These are phyloP conservation scores for Chesias legatella DNA, from an alignment of 2,888 invertebrate genomes.

Conservation along the genomic window DNA sequence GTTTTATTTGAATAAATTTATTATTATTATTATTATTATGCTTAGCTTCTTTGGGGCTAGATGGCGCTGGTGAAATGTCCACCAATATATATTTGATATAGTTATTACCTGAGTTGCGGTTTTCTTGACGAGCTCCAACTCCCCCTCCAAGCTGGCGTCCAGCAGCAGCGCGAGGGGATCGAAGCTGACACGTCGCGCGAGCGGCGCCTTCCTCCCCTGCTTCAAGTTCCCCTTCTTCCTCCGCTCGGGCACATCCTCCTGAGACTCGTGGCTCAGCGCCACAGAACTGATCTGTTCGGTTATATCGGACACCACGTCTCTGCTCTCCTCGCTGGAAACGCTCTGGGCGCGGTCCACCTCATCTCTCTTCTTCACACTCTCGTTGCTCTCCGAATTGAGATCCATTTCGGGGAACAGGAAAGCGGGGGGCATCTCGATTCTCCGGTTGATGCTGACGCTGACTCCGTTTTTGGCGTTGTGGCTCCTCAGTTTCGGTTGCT, in stretches of 20 bases:
- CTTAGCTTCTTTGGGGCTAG: neutral
- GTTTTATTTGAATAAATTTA: too few relatives aligned
- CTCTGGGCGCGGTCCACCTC: conserved; percentile 69
- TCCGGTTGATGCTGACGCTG: conserved; percentile 84
- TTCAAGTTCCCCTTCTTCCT: conserved; percentile 91
- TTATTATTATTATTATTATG: too few relatives aligned
- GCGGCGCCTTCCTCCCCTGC: conserved; percentile 85
- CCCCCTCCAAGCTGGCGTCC: conserved; percentile 98
- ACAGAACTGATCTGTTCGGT: conserved; percentile 75
- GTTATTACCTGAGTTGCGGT: conserved; percentile 90
- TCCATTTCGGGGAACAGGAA: conserved; percentile 90
- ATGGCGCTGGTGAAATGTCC: too few relatives aligned
- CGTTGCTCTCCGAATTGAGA: conserved; percentile 72
- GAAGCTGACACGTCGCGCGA: conserved; percentile 94
- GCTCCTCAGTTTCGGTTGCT: conserved; percentile 88
- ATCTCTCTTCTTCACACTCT: conserved; percentile 64
- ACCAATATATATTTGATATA: neutral
- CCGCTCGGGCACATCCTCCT: conserved; percentile 77
- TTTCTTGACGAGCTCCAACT: conserved; percentile 96
- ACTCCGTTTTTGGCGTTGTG: conserved; percentile 80
- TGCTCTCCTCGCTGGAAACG: conserved; percentile 65
- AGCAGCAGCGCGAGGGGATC: conserved; percentile 97
- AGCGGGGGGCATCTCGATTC: conserved; percentile 91
- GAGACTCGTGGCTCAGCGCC: conserved; percentile 76
- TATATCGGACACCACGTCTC: conserved; percentile 66